These are phyloP conservation scores for Heptranchias perlo DNA, from an alignment of 2,113 vertebrate species.

Conservation along the genomic window DNA sequence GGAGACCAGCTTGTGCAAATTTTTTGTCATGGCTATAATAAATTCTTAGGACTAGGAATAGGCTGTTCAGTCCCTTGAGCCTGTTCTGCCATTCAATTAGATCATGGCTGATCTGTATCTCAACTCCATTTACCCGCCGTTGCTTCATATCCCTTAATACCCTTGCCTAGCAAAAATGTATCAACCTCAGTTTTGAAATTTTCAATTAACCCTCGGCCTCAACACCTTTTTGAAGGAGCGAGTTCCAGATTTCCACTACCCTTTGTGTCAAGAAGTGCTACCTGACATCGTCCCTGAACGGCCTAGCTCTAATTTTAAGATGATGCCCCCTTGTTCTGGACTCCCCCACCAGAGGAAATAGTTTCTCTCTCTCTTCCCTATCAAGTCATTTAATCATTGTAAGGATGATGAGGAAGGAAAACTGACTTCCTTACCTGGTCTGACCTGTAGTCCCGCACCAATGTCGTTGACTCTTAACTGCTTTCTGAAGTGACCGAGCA, in stretches of 20 bases:
- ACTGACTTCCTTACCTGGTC: background rate
- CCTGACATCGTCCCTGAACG: background rate
- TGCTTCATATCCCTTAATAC: background rate
- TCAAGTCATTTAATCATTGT: background rate
- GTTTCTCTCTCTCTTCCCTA: background rate
- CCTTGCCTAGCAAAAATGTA: background rate
- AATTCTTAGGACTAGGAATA: background rate
- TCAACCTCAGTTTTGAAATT: background rate
- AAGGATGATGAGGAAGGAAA: background rate
- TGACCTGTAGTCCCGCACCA: background rate
- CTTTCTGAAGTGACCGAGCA: background rate
- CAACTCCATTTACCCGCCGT: background rate
- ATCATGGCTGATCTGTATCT: background rate
- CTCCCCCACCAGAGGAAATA: background rate
- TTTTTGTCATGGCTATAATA: background rate
- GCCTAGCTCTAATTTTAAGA: background rate
- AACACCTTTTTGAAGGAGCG: background rate
- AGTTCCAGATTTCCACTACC: background rate
- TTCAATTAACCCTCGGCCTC: background rate
- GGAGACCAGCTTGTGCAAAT: background rate
- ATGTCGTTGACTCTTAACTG: background rate
- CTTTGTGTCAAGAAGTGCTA: background rate
- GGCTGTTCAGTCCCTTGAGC: background rate
- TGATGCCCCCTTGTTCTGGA: background rate
- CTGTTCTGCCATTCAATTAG: background rate